These are phyloP conservation scores for Melanocharis versteri DNA, from an alignment of 2,113 vertebrate species.

Conservation along the genomic window DNA sequence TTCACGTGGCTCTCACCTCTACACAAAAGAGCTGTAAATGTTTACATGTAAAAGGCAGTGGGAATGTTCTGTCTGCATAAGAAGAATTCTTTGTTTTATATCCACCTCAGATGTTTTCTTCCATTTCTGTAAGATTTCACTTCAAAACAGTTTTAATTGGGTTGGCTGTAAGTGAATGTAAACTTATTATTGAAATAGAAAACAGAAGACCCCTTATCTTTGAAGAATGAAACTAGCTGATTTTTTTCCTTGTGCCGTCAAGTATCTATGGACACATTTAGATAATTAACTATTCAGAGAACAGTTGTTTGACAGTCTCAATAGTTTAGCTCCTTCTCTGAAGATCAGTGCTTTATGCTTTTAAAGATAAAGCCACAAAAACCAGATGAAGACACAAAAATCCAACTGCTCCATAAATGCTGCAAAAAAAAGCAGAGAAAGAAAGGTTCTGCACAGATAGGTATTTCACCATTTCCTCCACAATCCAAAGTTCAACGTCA, in stretches of 20 bases:
- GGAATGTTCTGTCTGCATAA: not conserved
- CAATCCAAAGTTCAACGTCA: conserved; percentile 58
- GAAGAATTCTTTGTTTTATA: not conserved
- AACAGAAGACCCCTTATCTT: conserved; percentile 67
- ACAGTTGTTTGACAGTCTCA: not conserved
- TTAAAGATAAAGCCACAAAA: conserved; percentile 39
- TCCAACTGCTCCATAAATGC: conserved; percentile 26
- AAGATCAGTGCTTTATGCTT: conserved; percentile 24
- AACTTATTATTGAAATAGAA: conserved; percentile 74
- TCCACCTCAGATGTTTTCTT: not conserved
- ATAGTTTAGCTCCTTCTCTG: conserved; percentile 8
- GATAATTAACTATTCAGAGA: conserved; percentile 49
- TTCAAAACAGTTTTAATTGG: conserved; percentile 59
- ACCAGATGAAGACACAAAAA: conserved; percentile 39
- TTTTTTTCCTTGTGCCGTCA: conserved; percentile 47
- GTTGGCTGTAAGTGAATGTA: conserved; percentile 66
- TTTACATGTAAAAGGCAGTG: not conserved
- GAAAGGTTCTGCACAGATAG: conserved; percentile 5
- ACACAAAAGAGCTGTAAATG: not conserved
- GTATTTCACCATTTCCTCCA: conserved; percentile 44
- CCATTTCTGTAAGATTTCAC: conserved; percentile 10
- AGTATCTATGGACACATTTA: conserved; percentile 53
- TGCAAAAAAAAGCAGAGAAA: conserved; percentile 5
- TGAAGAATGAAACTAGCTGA: conserved; percentile 61
- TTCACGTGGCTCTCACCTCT: not conserved